Base-by-base conservation (phyloP, 2,888 invertebrate genomes). In the Chloroclystis v-ata region DNA sequence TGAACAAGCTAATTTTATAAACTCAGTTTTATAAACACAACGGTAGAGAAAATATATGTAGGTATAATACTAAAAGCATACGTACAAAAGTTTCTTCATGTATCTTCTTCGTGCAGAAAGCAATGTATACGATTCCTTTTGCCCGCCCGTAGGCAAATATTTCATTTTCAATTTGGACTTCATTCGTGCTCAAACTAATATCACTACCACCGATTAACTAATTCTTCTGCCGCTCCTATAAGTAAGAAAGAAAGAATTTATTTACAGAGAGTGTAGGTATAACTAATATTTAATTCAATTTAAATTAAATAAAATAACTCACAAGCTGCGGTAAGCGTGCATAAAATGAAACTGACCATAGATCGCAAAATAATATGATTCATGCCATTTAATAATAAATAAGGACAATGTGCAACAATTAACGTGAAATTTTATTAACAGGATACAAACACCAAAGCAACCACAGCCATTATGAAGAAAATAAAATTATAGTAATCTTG, bases 71-170 rank as follows among this genome's bases (percentile, higher is more conserved):
- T 13, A 39, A 51, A 54, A 49, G 35, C 9, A 60, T 85, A 91
- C 91, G 85, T 89, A 91, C 91, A 89, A 83, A 78, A 91, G 73
- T 74, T 91, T 91, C 89, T 91, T 91, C 90, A 91, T 90, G 82
- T 91, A 85, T 82, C 90, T 85, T 75, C 91, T 87, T 76, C 90
- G 89, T 46, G 90, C 89, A 47, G 90, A 89, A 59, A 91, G 78
- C 66, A 88, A 81, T 12, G 90, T 89, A 72, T 91, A 91, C 37
- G 90, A 87, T 82, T 91, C 91, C 71, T 90, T 89, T 49, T 82
- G 86, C 73, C 85, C 86, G 65, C 78, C 78, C 73, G 89, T 80
- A 69, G 90, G 89, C 83, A 90, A 89, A 80, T 90, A 91, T 84
- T 91, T 91, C 89, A 90, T 90, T 73, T 88, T 89, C 76, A 71